Conservation (phyloP, 2,888 invertebrate species). For the Sphecodes monilicornis region DNA sequence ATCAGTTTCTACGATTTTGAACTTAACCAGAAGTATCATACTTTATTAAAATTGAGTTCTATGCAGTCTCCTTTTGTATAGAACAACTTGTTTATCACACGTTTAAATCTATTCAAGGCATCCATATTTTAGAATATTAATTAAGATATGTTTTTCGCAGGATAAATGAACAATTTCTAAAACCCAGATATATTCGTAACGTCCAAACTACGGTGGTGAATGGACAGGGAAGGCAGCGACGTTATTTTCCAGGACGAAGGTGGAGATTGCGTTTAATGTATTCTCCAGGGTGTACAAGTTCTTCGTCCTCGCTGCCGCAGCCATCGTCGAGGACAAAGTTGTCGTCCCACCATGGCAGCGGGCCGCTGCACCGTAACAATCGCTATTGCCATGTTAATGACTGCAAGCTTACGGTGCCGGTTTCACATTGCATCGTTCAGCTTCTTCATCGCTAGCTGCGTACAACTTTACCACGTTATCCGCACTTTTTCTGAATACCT, state of each 20-base stretch:
- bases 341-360: slow-evolving; percentile 55
- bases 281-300: slow-evolving; percentile 69
- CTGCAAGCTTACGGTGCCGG: slow-evolving; percentile 28
- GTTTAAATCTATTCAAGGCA: background rate
- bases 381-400: slow-evolving; percentile 71
- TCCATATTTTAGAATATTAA: background rate
- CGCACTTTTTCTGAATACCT: slow-evolving; percentile 35
- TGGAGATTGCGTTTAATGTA: slow-evolving; percentile 71
- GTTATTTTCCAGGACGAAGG: slow-evolving; percentile 54
- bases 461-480: slow-evolving; percentile 57
- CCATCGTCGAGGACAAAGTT: slow-evolving; percentile 65
- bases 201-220: background rate
- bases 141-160: background rate
- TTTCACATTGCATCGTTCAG: slow-evolving; percentile 36
- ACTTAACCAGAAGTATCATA: too few relatives aligned
- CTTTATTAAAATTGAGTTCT: too few relatives aligned
- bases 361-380: slow-evolving; percentile 61
- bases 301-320: slow-evolving; percentile 58
- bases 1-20: too few relatives aligned
- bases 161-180: background rate
- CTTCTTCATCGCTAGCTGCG: slow-evolving; percentile 52
- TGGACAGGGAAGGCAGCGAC: background rate
- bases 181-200: slow-evolving; percentile 3
- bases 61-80: too few relatives aligned
- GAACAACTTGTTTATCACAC: background rate